A percentile compares a stretch with the other conserved stretches of the same genome.
Conservation (phyloP, 2,113 vertebrate genomes). For the Pseudorhombus dupliciocellatus region DNA sequence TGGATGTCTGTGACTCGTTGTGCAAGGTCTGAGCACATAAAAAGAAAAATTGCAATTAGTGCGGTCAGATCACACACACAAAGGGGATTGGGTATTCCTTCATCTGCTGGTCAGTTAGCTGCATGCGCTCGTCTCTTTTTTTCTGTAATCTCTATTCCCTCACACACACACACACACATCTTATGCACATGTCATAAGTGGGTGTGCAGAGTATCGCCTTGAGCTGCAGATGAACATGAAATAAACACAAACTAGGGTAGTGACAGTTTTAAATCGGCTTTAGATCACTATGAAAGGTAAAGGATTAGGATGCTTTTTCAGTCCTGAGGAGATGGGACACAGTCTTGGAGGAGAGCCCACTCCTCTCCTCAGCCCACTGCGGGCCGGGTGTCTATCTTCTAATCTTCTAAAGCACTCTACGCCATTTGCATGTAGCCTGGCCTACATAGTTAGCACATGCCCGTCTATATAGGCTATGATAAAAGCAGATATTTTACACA, state of each 20-base stretch:
- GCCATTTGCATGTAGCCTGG: slow-evolving; percentile 73
- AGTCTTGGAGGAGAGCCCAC: slow-evolving; percentile 77
- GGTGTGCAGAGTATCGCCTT: slow-evolving; percentile 78
- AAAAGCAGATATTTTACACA: slow-evolving; percentile 35
- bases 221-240: slow-evolving; percentile 80
- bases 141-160: slow-evolving; percentile 13
- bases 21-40: slow-evolving; percentile 20
- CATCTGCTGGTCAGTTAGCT: slow-evolving; percentile 42
- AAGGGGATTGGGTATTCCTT: slow-evolving; percentile 8
- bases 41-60: slow-evolving; percentile 31
- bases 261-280: slow-evolving; percentile 81
- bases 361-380: slow-evolving; percentile 71
- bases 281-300: slow-evolving; percentile 81
- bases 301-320: slow-evolving; percentile 77
- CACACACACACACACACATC: slow-evolving; percentile 37
- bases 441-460: slow-evolving; percentile 69
- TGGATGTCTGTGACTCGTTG: slow-evolving; percentile 28
- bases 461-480: slow-evolving; percentile 41
- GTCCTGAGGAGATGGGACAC: slow-evolving; percentile 77
- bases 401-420: slow-evolving; percentile 79
- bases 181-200: slow-evolving; percentile 75
- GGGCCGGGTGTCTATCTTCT: slow-evolving; percentile 76
- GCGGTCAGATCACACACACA: slow-evolving; percentile 4
- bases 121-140: slow-evolving; percentile 6
- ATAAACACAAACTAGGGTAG: slow-evolving; percentile 79